phyloP scores from a whole-genome alignment of 1,140 invertebrate genomes.

The Orussus abietinus region DNA sequence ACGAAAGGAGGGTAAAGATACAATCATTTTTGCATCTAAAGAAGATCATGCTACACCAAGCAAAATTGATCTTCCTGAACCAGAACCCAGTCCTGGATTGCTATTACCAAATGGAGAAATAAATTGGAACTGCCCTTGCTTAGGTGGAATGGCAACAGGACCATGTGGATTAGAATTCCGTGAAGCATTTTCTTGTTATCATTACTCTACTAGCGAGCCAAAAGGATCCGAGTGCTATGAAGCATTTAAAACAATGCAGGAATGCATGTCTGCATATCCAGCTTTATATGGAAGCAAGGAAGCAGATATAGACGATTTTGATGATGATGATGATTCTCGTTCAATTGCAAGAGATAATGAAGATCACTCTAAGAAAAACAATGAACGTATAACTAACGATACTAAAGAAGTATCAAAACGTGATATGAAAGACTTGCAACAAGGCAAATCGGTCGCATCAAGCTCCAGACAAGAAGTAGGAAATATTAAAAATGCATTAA shows the following conservation, averaged over 20 bases:
- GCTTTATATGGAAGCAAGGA: constrained; percentile 72
- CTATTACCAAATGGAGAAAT: constrained; percentile 86
- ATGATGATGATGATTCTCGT: constrained; percentile 53
- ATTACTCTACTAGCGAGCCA: constrained; percentile 73
- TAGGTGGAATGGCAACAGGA: constrained; percentile 92
- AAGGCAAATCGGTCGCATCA: no score
- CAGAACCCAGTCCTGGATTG: constrained; percentile 72
- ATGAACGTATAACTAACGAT: no score
- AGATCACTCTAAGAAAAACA: no score
- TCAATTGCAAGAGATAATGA: constrained; percentile 2
- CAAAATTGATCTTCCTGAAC: constrained; percentile 66
- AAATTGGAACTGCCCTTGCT: constrained; percentile 95
- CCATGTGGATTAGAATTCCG: constrained; percentile 91
- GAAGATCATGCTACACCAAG: constrained; percentile 75
- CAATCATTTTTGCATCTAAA: constrained; percentile 77
- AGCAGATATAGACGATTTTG: constrained; percentile 44
- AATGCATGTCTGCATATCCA: constrained; percentile 89
- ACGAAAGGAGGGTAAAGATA: constrained; percentile 68
- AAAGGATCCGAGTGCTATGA: constrained; percentile 90
- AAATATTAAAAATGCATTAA: no score
- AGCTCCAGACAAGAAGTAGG: no score
- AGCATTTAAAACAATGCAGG: constrained; percentile 85
- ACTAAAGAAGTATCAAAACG: no score
- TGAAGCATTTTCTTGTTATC: constrained; percentile 93
- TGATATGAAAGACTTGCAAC: no score